These are phyloP conservation scores for Piliocolobus tephrosceles DNA, from an alignment of 2,113 vertebrate species.

Conservation along the genomic window DNA sequence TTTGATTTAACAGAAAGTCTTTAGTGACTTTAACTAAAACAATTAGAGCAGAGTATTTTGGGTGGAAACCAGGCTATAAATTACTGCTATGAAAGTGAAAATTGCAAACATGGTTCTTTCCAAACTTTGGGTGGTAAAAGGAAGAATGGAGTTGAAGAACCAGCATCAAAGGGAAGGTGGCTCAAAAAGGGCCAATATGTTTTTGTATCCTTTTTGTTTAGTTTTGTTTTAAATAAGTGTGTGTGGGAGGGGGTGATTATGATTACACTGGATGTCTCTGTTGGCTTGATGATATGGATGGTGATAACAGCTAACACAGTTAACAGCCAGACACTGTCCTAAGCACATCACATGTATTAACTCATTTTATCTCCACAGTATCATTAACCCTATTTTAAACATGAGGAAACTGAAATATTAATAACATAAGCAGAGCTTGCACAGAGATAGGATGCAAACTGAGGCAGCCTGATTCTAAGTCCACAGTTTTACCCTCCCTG, in stretches of 20 bases:
- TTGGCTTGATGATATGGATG: background rate
- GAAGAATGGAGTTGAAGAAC: background rate
- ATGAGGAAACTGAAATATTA: background rate
- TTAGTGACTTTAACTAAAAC: constrained; percentile 35
- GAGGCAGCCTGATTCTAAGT: background rate
- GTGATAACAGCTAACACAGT: background rate
- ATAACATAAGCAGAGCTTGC: background rate
- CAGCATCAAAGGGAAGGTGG: background rate
- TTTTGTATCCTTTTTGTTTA: constrained; percentile 11
- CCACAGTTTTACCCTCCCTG: background rate
- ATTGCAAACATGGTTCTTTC: background rate
- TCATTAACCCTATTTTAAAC: background rate
- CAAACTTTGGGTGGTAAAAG: background rate
- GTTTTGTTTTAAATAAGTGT: background rate
- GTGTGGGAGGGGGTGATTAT: background rate
- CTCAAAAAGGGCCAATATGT: background rate
- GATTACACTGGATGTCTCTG: background rate
- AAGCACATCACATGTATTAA: background rate
- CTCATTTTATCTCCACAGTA: background rate
- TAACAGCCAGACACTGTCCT: background rate
- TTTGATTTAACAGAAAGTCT: background rate
- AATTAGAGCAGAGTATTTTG: background rate
- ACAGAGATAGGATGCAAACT: background rate
- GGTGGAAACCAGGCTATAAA: background rate
- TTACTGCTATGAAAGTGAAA: background rate